phyloP scores from a whole-genome alignment of 2,888 invertebrate genomes.

The Nemotelus nigrinus region DNA sequence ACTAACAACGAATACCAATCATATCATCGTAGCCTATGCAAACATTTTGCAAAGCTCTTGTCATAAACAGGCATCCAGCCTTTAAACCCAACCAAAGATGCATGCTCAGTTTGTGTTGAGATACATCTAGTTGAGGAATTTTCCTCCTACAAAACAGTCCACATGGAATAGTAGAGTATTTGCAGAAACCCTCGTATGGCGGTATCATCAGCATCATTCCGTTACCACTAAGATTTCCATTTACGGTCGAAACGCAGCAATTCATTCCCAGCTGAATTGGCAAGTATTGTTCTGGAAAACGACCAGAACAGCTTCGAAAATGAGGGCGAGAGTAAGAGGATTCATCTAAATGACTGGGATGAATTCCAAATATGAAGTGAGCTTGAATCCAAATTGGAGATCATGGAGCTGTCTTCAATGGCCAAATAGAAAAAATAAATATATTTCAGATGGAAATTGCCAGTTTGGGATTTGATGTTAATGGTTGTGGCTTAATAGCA shows the following conservation, averaged over 20 bases:
- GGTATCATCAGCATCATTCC: background rate
- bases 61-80: background rate
- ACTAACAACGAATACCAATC: no score
- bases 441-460: conserved; percentile 20
- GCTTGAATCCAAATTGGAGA: conserved; percentile 29
- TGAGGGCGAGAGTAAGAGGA: background rate
- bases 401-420: conserved; percentile 3
- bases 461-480: conserved; percentile 1
- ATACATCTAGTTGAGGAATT: no score
- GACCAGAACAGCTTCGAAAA: background rate
- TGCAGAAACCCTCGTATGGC: background rate
- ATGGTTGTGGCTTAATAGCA: background rate
- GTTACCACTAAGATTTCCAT: background rate
- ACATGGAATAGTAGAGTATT: no score
- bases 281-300: conserved; percentile 19
- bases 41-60: conserved; percentile 1
- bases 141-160: no score
- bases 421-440: conserved; percentile 15
- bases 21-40: background rate
- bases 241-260: background rate
- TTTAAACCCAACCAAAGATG: no score
- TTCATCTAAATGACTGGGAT: conserved; percentile 13
- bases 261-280: conserved; percentile 29
- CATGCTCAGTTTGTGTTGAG: no score
- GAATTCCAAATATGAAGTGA: conserved; percentile 25